A percentile compares a stretch with the other conserved stretches of the same genome.
phyloP scores from a whole-genome alignment of 2,888 invertebrate genomes.

The Coleophora flavipennella region DNA sequence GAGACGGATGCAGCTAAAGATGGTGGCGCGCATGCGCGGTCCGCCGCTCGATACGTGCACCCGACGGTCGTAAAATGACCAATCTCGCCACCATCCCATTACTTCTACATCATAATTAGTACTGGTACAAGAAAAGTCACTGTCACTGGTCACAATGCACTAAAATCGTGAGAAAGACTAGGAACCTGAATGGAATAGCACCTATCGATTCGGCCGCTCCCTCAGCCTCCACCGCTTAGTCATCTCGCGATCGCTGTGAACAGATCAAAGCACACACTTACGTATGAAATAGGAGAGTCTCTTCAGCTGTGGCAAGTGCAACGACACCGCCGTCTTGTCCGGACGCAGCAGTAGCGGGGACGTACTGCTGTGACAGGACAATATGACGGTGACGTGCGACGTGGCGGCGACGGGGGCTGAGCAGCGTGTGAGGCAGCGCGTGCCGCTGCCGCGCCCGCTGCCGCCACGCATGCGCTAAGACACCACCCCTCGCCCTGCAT shows the following conservation, averaged over 20 bases:
- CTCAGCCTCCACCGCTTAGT: constrained; percentile 6
- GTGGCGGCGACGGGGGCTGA: constrained; percentile 50
- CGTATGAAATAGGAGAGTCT: not conserved
- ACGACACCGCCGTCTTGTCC: constrained; percentile 78
- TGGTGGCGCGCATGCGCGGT: constrained; percentile 60
- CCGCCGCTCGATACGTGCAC: constrained; percentile 64
- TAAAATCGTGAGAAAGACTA: constrained; percentile 2
- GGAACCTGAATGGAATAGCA: not conserved
- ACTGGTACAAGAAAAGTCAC: constrained; percentile 15
- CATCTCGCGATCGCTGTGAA: constrained; percentile 22
- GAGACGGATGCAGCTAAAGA: constrained; percentile 48
- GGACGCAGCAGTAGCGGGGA: constrained; percentile 89
- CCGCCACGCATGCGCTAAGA: constrained; percentile 60
- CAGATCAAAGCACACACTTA: constrained; percentile 22
- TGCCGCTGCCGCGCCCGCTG: constrained; percentile 47
- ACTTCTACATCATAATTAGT: constrained; percentile 1
- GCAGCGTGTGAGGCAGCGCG: constrained; percentile 69
- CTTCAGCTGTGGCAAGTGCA: constrained; percentile 26
- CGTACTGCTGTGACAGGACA: constrained; percentile 99
- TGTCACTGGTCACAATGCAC: constrained; percentile 13
- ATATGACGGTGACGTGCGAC: constrained; percentile 83
- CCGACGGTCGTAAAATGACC: constrained; percentile 36
- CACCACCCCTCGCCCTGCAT: constrained; percentile 21
- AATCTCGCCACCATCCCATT: constrained; percentile 25
- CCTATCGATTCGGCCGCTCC: constrained; percentile 14